A percentile compares a stretch with the other conserved stretches of the same genome.
Evolutionary conservation across 2,113 vertebrate species (phyloP).

Genomic region (Pachycephala philippinensis): DNA sequence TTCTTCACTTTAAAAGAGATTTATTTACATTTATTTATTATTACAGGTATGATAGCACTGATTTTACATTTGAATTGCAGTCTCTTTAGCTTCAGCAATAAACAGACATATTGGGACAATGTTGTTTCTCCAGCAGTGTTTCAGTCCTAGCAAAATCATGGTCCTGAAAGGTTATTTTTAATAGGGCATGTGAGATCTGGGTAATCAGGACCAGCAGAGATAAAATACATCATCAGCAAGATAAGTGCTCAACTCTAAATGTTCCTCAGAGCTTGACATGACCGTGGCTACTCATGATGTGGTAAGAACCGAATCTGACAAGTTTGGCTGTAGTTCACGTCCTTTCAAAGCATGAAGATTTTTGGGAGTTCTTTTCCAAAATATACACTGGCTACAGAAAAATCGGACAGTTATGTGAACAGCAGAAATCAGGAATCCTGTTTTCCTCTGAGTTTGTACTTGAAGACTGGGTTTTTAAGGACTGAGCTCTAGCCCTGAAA

Average conservation of each 20-base stretch:
- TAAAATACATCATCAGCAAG: neutral
- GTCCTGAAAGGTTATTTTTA: neutral
- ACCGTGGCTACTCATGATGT: neutral
- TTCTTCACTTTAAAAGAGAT: neutral
- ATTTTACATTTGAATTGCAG: neutral
- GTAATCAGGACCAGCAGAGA: neutral
- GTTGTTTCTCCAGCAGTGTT: neutral
- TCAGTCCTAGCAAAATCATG: neutral
- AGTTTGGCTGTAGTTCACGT: neutral
- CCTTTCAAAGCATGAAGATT: neutral
- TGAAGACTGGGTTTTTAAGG: neutral
- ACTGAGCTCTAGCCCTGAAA: neutral
- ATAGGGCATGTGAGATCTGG: neutral
- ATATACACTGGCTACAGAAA: neutral
- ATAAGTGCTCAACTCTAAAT: neutral
- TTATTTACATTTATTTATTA: neutral
- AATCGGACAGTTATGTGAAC: neutral
- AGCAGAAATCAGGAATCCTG: neutral
- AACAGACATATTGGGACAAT: neutral
- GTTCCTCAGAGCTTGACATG: neutral
- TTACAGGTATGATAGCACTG: neutral
- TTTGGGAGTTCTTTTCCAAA: neutral
- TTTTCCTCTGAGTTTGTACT: neutral
- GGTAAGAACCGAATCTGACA: neutral
- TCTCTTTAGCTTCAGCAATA: neutral